Percentiles rank a stretch among this genome's conserved stretches.
These are phyloP conservation scores for Synchiropus splendidus DNA, from an alignment of 2,113 vertebrate species.

Conservation along the genomic window DNA sequence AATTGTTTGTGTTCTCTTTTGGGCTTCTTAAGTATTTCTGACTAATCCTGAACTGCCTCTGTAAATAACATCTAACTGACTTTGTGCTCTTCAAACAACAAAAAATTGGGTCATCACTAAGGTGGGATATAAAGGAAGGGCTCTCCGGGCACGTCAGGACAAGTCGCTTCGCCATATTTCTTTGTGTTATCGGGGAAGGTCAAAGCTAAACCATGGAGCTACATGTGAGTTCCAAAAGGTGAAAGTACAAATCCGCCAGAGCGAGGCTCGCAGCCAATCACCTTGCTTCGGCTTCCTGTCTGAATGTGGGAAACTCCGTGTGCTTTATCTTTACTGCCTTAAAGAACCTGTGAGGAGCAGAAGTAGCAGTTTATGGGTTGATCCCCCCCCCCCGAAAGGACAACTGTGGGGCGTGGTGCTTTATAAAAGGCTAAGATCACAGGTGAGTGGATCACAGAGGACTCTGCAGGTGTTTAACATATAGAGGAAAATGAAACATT, in stretches of 20 bases:
- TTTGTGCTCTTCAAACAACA: slow-evolving; percentile 47
- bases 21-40: background rate
- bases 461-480: slow-evolving; percentile 56
- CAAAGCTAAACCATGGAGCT: slow-evolving; percentile 1
- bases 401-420: slow-evolving; percentile 46
- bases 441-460: slow-evolving; percentile 64
- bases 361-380: slow-evolving; percentile 47
- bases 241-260: slow-evolving; percentile 9
- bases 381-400: slow-evolving; percentile 19
- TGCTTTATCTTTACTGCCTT: slow-evolving; percentile 65
- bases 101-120: slow-evolving; percentile 30
- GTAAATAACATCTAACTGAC: slow-evolving; percentile 40
- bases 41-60: slow-evolving; percentile 65
- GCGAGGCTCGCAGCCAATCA: slow-evolving; percentile 19
- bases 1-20: background rate
- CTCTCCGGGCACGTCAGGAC: slow-evolving; percentile 32
- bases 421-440: slow-evolving; percentile 63
- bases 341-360: slow-evolving; percentile 23
- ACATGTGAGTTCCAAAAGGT: slow-evolving; percentile 8
- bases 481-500: background rate
- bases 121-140: slow-evolving; percentile 27
- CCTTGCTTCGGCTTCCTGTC: slow-evolving; percentile 37
- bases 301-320: slow-evolving; percentile 61
- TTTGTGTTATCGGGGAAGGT: slow-evolving; percentile 31
- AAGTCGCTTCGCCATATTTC: slow-evolving; percentile 28